A percentile compares a stretch with the other conserved stretches of the same genome.
Conservation (phyloP, 2,113 vertebrate genomes). For the Megalops atlanticus region DNA sequence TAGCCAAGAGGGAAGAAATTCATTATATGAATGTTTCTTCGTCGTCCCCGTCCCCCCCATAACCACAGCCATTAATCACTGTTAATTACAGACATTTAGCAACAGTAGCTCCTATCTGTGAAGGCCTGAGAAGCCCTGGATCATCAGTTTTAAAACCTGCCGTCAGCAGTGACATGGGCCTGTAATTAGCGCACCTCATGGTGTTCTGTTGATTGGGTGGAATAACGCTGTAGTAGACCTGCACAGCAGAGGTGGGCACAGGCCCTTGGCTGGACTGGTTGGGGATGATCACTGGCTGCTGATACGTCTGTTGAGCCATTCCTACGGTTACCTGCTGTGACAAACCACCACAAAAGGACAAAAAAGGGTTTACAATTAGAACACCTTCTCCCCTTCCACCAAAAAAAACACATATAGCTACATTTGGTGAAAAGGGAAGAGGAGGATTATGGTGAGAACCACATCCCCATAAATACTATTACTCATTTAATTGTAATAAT, state of each 20-base stretch:
- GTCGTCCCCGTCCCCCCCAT: too few relatives aligned
- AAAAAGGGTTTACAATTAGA: not conserved
- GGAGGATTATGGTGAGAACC: too few relatives aligned
- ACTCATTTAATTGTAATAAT: too few relatives aligned
- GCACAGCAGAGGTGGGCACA: constrained; percentile 75
- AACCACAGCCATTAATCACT: not conserved
- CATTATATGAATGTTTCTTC: not conserved
- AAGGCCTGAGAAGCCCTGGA: not conserved
- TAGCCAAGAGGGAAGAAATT: not conserved
- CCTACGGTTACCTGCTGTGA: constrained; percentile 78
- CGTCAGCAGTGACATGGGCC: constrained; percentile 1
- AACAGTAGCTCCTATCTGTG: not conserved
- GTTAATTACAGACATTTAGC: not conserved
- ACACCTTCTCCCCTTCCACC: not conserved
- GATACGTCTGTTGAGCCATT: constrained; percentile 81
- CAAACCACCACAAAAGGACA: constrained; percentile 33
- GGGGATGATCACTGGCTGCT: constrained; percentile 81
- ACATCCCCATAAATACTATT: too few relatives aligned
- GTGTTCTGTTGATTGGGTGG: constrained; percentile 80
- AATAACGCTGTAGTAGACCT: constrained; percentile 84
- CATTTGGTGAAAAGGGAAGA: too few relatives aligned
- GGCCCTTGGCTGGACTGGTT: constrained; percentile 78
- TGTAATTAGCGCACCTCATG: constrained; percentile 67
- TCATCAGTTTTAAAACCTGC: not conserved
- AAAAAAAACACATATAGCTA: not conserved